These are phyloP conservation scores for Oxyteleia sp. DNA, from an alignment of 2,888 invertebrate species.

Conservation along the genomic window DNA sequence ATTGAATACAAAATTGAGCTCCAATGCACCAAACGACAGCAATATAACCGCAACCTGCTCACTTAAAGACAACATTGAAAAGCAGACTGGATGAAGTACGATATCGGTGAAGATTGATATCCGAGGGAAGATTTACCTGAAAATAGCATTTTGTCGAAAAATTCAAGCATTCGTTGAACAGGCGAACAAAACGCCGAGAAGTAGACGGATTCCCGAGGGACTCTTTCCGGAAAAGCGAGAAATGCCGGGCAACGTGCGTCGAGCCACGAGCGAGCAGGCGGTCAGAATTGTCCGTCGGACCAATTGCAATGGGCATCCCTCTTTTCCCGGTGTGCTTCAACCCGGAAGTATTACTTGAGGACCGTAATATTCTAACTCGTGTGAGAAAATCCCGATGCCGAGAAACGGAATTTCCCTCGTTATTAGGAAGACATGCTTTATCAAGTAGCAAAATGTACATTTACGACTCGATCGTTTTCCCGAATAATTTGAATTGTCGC, in stretches of 20 bases:
- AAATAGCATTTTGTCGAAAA: constrained; percentile 82
- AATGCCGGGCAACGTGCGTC: constrained; percentile 74
- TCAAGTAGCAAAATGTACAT: constrained; percentile 59
- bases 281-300: constrained; percentile 65
- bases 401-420: constrained; percentile 82
- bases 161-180: constrained; percentile 78
- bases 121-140: constrained; percentile 66
- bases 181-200: constrained; percentile 77
- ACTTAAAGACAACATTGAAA: neutral
- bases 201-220: constrained; percentile 74
- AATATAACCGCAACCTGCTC: neutral
- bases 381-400: constrained; percentile 81
- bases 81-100: neutral
- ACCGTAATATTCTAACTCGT: constrained; percentile 52
- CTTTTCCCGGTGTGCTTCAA: constrained; percentile 75
- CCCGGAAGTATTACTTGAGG: constrained; percentile 69
- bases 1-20: neutral
- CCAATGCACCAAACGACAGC: neutral
- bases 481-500: constrained; percentile 3
- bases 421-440: constrained; percentile 80
- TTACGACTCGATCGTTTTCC: constrained; percentile 10
- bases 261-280: constrained; percentile 76
- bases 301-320: constrained; percentile 35
- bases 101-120: constrained; percentile 28
- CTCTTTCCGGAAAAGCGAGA: constrained; percentile 76